phyloP scores from a whole-genome alignment of 2,113 vertebrate genomes.

The Pseudolaguvia tuberculata region DNA sequence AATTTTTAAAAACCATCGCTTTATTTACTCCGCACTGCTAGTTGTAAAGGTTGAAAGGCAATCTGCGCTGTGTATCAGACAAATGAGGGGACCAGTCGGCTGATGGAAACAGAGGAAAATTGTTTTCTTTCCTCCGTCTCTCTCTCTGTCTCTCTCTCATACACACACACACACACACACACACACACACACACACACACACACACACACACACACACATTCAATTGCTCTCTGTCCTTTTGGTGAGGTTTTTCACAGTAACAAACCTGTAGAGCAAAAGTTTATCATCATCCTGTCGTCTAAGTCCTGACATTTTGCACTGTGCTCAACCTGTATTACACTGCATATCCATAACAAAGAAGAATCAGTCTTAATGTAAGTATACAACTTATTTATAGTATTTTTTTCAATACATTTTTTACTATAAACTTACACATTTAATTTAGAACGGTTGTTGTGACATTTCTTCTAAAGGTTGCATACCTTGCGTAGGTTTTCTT shows the following conservation, averaged over 20 bases:
- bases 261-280: background rate
- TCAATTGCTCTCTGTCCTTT: background rate
- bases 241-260: background rate
- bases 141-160: constrained; percentile 7
- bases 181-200: background rate
- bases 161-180: background rate
- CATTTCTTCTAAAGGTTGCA: too few relatives aligned
- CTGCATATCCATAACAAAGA: background rate
- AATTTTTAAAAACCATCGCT: constrained; percentile 47
- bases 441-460: too few relatives aligned
- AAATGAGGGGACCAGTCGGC: constrained; percentile 39
- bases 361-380: too few relatives aligned
- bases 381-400: too few relatives aligned
- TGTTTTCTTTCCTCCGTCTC: constrained; percentile 37
- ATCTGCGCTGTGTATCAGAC: constrained; percentile 43
- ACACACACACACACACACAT: too few relatives aligned
- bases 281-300: constrained; percentile 11
- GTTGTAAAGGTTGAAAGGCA: constrained; percentile 44
- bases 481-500: too few relatives aligned
- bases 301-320: background rate
- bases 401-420: too few relatives aligned
- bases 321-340: background rate
- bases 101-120: constrained; percentile 40
- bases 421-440: too few relatives aligned
- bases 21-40: constrained; percentile 42